Evolutionary conservation across 2,113 vertebrate genomes (phyloP).

Genomic region (Geothlypis trichas): DNA sequence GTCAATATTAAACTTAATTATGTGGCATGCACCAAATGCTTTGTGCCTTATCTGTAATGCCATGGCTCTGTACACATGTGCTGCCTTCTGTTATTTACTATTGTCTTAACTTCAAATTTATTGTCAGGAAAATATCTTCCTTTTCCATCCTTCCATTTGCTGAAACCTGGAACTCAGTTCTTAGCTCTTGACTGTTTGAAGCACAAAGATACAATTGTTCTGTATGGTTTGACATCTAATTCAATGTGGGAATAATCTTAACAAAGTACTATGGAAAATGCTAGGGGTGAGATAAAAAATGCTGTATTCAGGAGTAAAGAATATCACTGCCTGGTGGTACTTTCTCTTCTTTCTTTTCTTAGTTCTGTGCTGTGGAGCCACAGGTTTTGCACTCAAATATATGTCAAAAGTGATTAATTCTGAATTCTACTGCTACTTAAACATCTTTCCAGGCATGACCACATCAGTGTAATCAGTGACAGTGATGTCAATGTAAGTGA

Average conservation of each 20-base stretch:
- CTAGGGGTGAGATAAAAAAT: neutral
- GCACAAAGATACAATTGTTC: neutral
- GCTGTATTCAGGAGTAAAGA: neutral
- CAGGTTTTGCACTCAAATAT: neutral
- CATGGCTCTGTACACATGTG: neutral
- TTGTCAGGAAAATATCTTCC: constrained; percentile 4
- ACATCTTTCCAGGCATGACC: constrained; percentile 14
- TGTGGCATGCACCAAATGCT: neutral
- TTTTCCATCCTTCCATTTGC: neutral
- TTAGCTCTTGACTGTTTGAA: neutral
- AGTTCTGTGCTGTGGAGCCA: neutral
- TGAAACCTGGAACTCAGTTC: neutral
- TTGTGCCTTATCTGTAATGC: neutral
- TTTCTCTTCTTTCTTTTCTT: neutral
- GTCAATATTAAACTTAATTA: neutral
- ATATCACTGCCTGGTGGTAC: neutral
- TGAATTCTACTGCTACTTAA: neutral
- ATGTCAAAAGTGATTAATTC: constrained; percentile 35
- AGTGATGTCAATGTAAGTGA: neutral
- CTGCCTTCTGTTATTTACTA: neutral
- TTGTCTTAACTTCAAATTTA: constrained; percentile 12
- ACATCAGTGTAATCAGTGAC: neutral
- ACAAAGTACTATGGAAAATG: neutral
- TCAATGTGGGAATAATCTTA: neutral
- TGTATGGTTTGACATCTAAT: neutral